These are phyloP conservation scores for Acrobasis repandana DNA, from an alignment of 2,888 invertebrate species.

Conservation along the genomic window DNA sequence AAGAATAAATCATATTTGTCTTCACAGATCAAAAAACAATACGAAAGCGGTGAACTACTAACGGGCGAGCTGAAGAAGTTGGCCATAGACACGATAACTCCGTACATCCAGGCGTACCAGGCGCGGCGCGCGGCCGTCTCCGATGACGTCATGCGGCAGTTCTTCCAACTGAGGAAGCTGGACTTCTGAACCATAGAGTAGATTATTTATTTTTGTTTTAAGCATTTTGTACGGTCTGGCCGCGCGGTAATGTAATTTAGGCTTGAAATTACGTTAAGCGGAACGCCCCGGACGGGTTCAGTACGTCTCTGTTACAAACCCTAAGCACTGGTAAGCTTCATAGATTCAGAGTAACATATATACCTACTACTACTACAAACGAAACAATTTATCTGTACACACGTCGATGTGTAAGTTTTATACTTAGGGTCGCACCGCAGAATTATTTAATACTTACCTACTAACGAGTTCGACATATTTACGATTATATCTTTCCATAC, in stretches of 20 bases:
- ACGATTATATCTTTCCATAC: too few relatives aligned
- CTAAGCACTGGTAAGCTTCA: too few relatives aligned
- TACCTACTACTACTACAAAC: too few relatives aligned
- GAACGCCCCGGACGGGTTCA: too few relatives aligned
- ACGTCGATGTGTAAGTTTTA: too few relatives aligned
- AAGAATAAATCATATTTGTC: not conserved
- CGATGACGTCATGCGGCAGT: conserved; percentile 91
- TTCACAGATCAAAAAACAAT: conserved; percentile 84
- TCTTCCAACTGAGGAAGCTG: conserved; percentile 92
- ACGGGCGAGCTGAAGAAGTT: conserved; percentile 98
- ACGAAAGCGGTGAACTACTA: conserved; percentile 93
- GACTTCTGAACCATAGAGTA: conserved; percentile 68
- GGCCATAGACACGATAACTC: conserved; percentile 87
- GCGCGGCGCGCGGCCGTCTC: conserved; percentile 89
- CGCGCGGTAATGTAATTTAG: not conserved
- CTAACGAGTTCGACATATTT: too few relatives aligned
- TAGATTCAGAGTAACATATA: too few relatives aligned
- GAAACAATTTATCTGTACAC: too few relatives aligned
- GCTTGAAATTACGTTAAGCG: not conserved
- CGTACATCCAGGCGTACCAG: conserved; percentile 92
- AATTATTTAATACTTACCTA: too few relatives aligned
- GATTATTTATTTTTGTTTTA: conserved; percentile 16
- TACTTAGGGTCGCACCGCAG: too few relatives aligned
- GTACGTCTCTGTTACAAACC: too few relatives aligned
- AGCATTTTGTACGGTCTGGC: not conserved